Percentiles rank a stretch among this genome's conserved stretches.
phyloP scores from a whole-genome alignment of 2,113 vertebrate species.

The Heterochromis multidens region DNA sequence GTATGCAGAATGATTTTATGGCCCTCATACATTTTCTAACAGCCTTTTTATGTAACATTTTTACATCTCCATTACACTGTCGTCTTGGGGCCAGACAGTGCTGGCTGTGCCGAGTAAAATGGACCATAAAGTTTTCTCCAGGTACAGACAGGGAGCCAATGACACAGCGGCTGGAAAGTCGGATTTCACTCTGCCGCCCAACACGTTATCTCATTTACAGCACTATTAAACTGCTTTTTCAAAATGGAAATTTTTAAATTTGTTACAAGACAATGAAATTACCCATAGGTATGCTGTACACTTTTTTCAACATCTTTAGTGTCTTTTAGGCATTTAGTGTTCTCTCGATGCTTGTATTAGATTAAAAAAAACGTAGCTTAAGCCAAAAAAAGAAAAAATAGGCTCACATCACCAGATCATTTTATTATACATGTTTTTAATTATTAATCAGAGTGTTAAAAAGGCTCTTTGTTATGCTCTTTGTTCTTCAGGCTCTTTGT shows the following conservation, averaged over 20 bases:
- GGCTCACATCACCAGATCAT: background rate
- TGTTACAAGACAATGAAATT: background rate
- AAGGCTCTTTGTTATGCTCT: background rate
- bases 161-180: background rate
- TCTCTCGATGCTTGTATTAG: background rate
- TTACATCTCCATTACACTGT: conserved; percentile 52
- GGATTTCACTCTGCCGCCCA: background rate
- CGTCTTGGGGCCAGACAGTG: conserved; percentile 27
- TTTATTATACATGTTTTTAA: background rate
- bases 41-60: conserved; percentile 60
- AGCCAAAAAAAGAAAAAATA: background rate
- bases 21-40: conserved; percentile 55
- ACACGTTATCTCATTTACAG: background rate
- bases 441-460: background rate
- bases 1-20: conserved; percentile 53
- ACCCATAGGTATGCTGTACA: too few species aligned
- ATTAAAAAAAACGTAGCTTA: background rate
- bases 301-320: background rate
- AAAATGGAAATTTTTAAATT: background rate
- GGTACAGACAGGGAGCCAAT: conserved; percentile 2
- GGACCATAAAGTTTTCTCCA: conserved; percentile 41
- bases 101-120: conserved; percentile 49
- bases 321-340: background rate
- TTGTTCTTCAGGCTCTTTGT: background rate
- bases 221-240: background rate